These are phyloP conservation scores for Rhodeus uyekii DNA, from an alignment of 2,797 vertebrate genomes.

Conservation along the genomic window DNA sequence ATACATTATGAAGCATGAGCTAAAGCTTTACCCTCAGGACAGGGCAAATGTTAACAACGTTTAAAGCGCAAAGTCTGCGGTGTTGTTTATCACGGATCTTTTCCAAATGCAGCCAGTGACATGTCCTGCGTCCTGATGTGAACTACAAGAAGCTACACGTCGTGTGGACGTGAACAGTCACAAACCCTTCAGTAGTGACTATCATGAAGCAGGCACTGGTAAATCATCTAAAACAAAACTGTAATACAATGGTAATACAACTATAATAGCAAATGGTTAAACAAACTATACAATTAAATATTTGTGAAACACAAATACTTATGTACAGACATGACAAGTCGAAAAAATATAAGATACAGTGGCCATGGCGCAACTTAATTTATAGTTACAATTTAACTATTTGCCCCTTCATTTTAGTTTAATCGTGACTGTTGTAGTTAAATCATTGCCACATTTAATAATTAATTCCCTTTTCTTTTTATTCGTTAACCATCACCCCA, in stretches of 20 bases:
- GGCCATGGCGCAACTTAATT: not conserved
- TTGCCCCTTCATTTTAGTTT: not conserved
- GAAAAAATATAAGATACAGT: not conserved
- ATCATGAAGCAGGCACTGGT: not conserved
- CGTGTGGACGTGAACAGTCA: not conserved
- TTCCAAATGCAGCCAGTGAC: not conserved
- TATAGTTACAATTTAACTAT: not conserved
- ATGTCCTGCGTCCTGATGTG: not conserved
- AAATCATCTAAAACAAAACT: not conserved
- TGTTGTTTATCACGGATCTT: not conserved
- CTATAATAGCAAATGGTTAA: not conserved
- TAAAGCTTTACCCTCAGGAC: not conserved
- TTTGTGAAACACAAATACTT: not conserved
- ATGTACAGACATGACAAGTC: not conserved
- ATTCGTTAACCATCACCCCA: not conserved
- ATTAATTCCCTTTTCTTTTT: not conserved
- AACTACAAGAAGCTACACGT: not conserved
- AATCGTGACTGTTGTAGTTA: not conserved
- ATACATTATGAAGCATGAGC: not conserved
- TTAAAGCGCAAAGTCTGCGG: not conserved
- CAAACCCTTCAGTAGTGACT: not conserved
- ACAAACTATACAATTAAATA: not conserved
- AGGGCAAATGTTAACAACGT: not conserved
- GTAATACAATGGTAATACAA: not conserved
- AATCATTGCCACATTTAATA: not conserved